Conservation (phyloP, 2,888 invertebrate species). For the Cistogaster globosa region DNA sequence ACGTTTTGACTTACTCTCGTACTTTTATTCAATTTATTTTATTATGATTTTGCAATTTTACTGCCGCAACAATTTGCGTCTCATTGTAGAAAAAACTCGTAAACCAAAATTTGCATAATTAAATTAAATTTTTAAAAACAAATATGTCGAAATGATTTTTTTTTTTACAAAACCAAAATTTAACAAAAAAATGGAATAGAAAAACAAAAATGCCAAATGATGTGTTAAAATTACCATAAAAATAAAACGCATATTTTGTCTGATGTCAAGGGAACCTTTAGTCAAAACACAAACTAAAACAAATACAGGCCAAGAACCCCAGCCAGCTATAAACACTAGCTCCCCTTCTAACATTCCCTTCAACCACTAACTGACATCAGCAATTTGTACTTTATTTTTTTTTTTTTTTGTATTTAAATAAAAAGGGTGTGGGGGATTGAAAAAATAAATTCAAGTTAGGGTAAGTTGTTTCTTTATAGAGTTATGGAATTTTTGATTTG, state of each 20-base stretch:
- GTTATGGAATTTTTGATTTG: constrained; percentile 35
- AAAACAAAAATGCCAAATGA: constrained; percentile 26
- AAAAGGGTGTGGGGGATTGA: not conserved
- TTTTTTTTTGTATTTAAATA: not conserved
- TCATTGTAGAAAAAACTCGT: not conserved
- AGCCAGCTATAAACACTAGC: not conserved
- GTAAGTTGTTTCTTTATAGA: constrained; percentile 17
- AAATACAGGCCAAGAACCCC: not conserved
- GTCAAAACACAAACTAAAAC: not conserved
- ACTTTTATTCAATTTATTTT: not conserved
- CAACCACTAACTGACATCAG: constrained; percentile 61
- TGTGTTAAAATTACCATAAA: constrained; percentile 64
- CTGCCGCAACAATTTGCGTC: not conserved
- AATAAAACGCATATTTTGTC: constrained; percentile 37
- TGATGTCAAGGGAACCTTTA: not conserved
- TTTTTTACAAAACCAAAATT: constrained; percentile 32
- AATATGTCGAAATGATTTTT: constrained; percentile 8
- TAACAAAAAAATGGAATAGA: constrained; percentile 8
- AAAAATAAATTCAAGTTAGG: not conserved
- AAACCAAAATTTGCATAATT: constrained; percentile 48
- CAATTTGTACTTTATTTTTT: constrained; percentile 47
- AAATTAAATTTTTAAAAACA: constrained; percentile 43
- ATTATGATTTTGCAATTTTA: not conserved
- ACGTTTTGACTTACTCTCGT: too few relatives aligned
- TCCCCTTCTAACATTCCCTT: not conserved